Evolutionary conservation across 1,140 invertebrate species (phyloP).

Genomic region (Bombus affinis): DNA sequence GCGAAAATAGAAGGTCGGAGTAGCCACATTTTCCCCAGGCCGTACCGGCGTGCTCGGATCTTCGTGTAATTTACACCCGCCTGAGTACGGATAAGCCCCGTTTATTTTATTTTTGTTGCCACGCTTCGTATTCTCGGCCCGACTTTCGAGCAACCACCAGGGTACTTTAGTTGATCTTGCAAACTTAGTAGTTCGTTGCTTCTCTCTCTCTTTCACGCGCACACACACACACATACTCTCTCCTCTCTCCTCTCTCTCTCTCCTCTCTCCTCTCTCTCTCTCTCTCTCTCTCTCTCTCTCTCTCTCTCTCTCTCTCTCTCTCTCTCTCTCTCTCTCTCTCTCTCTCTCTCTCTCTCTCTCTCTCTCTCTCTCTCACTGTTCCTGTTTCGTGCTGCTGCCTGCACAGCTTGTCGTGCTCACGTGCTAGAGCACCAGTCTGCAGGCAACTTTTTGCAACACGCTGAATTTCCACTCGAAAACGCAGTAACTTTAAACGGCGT

Average conservation of each 20-base stretch:
- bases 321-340: not conserved
- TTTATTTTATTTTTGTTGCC: constrained; percentile 68
- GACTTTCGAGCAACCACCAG: constrained; percentile 61
- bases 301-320: not conserved
- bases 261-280: not conserved
- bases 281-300: not conserved
- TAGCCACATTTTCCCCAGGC: constrained; percentile 35
- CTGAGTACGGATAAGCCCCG: constrained; percentile 60
- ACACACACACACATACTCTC: too few relatives aligned
- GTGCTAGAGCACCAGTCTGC: constrained; percentile 11
- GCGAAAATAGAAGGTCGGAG: constrained; percentile 39
- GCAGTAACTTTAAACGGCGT: constrained; percentile 22
- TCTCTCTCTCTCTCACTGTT: not conserved
- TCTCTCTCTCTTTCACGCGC: not conserved
- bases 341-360: not conserved
- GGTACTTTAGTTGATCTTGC: constrained; percentile 68
- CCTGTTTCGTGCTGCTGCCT: not conserved
- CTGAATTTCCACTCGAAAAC: constrained; percentile 52
- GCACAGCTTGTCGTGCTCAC: constrained; percentile 49
- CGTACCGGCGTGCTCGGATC: not conserved
- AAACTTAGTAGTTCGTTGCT: constrained; percentile 57
- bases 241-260: too few relatives aligned
- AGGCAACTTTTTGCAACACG: constrained; percentile 49
- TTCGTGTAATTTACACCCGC: constrained; percentile 64
- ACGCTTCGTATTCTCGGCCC: constrained; percentile 65